A percentile compares a stretch with the other conserved stretches of the same genome.
Evolutionary conservation across 2,113 vertebrate genomes (phyloP).

Genomic region (Xiphias gladius): DNA sequence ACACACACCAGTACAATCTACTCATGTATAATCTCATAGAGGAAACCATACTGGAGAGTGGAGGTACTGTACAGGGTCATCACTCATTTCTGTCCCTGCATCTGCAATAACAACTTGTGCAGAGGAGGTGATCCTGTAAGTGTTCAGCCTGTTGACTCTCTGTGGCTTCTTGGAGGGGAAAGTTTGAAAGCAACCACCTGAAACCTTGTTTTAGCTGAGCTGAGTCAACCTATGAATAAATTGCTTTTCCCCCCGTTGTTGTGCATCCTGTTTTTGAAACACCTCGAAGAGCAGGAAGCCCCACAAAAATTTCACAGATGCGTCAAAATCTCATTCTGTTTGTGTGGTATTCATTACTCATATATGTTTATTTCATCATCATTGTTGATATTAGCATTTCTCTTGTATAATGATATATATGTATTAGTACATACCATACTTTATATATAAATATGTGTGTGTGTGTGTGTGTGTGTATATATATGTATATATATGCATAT

Average conservation of each 20-base stretch:
- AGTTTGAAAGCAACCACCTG: slow-evolving; percentile 45
- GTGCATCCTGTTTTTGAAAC: slow-evolving; percentile 66
- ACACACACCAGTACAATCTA: background rate
- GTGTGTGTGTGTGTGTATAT: no score
- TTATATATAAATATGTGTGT: background rate
- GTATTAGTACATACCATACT: no score
- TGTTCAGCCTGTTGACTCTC: background rate
- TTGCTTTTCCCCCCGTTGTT: background rate
- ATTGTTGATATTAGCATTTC: background rate
- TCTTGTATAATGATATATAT: background rate
- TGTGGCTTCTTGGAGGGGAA: slow-evolving; percentile 49
- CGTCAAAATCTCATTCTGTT: background rate
- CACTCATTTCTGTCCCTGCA: background rate
- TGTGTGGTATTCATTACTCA: background rate
- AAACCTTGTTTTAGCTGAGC: slow-evolving; percentile 14
- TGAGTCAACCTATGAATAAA: slow-evolving; percentile 39
- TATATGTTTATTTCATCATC: background rate
- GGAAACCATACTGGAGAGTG: slow-evolving; percentile 8
- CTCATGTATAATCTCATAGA: background rate
- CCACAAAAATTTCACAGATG: slow-evolving; percentile 1
- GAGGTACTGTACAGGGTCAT: slow-evolving; percentile 2
- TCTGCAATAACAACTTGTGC: background rate
- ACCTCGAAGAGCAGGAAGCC: slow-evolving; percentile 36
- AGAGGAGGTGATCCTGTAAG: background rate
- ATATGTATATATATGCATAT: no score